Conservation (phyloP, 2,797 vertebrate genomes). For the Discoglossus pictus region DNA sequence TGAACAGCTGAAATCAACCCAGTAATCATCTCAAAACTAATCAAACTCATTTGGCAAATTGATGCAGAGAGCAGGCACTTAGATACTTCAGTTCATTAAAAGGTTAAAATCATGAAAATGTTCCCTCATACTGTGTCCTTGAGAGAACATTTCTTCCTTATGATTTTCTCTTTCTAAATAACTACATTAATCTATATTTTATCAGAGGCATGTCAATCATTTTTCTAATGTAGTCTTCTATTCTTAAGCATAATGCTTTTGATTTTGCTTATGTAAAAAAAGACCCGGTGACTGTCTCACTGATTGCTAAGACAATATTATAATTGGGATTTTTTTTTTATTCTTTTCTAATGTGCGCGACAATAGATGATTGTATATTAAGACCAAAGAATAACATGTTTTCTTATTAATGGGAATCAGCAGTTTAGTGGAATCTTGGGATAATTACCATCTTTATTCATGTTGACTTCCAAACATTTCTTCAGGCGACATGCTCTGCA, state of each 20-base stretch:
- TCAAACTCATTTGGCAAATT: conserved; percentile 47
- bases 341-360: conserved; percentile 40
- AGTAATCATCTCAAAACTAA: conserved; percentile 49
- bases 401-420: conserved; percentile 40
- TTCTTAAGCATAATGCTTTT: conserved; percentile 52
- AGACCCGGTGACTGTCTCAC: conserved; percentile 39
- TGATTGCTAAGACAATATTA: conserved; percentile 51
- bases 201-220: conserved; percentile 45
- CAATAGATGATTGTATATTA: conserved; percentile 49
- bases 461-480: conserved; percentile 98
- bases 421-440: conserved; percentile 24
- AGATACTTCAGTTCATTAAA: conserved; percentile 49
- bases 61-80: conserved; percentile 43
- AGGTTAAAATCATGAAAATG: conserved; percentile 53
- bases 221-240: conserved; percentile 46
- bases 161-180: conserved; percentile 49
- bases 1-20: conserved; percentile 83
- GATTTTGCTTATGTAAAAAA: conserved; percentile 51
- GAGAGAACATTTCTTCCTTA: conserved; percentile 47
- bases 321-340: conserved; percentile 40
- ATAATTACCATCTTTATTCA: conserved; percentile 98
- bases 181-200: conserved; percentile 50
- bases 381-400: conserved; percentile 37
- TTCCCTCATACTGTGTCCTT: conserved; percentile 52
- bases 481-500: conserved; percentile 97